A percentile compares a stretch with the other conserved stretches of the same genome.
phyloP scores from a whole-genome alignment of 1,140 invertebrate genomes.

The Hesperophylax magnus region DNA sequence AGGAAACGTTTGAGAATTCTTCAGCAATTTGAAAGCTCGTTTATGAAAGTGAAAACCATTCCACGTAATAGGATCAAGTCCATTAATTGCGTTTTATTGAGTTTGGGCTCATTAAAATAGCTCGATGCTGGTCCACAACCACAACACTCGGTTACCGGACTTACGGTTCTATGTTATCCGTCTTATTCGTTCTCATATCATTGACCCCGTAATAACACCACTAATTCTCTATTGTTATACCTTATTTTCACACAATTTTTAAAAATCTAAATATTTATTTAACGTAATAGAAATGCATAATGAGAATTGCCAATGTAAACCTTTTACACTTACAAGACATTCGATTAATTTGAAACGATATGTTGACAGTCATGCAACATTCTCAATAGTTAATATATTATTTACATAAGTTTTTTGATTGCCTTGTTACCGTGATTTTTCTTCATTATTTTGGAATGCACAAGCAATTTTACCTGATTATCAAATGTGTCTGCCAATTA shows the following conservation, averaged over 20 bases:
- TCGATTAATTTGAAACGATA: no score
- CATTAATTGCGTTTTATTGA: slow-evolving; percentile 35
- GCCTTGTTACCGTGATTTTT: no score
- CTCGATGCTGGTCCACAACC: neutral
- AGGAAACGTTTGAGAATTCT: slow-evolving; percentile 26
- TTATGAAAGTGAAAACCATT: slow-evolving; percentile 40
- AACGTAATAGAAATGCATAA: neutral
- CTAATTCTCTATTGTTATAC: neutral
- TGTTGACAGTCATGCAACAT: no score
- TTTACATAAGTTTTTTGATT: no score
- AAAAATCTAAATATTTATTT: neutral
- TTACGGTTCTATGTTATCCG: slow-evolving; percentile 11
- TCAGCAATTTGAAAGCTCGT: slow-evolving; percentile 36
- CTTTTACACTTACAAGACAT: no score
- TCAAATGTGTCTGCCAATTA: no score
- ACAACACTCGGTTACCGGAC: neutral
- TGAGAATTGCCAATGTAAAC: neutral
- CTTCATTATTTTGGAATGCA: no score
- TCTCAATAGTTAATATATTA: no score
- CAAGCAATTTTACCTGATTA: no score
- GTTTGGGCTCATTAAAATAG: slow-evolving; percentile 33
- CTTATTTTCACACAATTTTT: neutral
- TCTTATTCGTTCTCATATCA: slow-evolving; percentile 31
- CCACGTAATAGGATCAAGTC: slow-evolving; percentile 34
- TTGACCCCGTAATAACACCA: slow-evolving; percentile 6